Base-by-base conservation (phyloP, 1,140 invertebrate genomes). In the Ephestia elutella region DNA sequence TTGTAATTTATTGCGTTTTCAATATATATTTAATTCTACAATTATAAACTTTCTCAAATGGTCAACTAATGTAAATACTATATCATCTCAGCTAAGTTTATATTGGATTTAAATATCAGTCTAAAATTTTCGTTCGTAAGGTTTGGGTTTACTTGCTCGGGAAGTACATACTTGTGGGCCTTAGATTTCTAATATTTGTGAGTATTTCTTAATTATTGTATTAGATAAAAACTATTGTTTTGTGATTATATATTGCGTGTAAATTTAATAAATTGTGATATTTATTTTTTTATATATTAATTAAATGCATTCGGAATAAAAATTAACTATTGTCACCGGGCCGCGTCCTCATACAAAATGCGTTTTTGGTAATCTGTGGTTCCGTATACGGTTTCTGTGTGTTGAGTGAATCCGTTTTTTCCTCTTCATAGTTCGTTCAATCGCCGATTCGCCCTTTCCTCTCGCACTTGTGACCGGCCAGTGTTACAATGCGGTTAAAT, bases 21-120 rank as follows among this genome's bases (percentile, higher is more conserved):
- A 63, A 70, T 73, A 75, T 81, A 73, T 63, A 65, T 71, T 68
- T 65, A 65, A 65, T 67, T 57, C 62, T 65, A 64, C 54, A 51
- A 60, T 68, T 86, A 86, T 87, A 87, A 88, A 88, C 81, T 86
- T 87, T 88, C 78, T 88, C 78, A 88, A 88, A 87, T 82, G 63
- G 59, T 87, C 86, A 88, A 88, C 86, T 88, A 88, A 87, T 87
- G 86, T 88, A 88, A 88, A 88, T 88, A 86, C 78, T 65, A 77
- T 86, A 85, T 86, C 73, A 71, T 78, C 74, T 71, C 58, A 66
- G 49, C 76, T 80, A 82, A 73, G 55, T 66, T 71, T 76, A 82
- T 84, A 44, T 80, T 72, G 79, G 80, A 79, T 82, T 82, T 83
- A 78, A 78, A 88, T 79, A 86, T 88, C 86, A 88, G 86, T 88